Percentiles rank a stretch among this genome's conserved stretches.
phyloP scores from a whole-genome alignment of 2,888 invertebrate species.

The Acholoe squamosa region DNA sequence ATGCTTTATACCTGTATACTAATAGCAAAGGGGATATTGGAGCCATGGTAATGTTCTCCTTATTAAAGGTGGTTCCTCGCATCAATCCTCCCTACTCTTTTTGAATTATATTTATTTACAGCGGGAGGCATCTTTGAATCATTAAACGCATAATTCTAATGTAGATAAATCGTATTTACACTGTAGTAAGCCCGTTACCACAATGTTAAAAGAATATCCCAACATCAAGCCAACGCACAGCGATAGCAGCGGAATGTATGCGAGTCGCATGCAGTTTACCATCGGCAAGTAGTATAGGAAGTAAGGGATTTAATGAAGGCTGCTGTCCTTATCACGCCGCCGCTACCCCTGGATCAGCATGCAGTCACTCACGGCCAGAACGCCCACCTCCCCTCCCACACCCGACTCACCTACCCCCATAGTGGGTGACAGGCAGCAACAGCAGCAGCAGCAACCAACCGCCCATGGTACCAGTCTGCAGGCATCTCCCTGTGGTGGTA shows the following conservation, averaged over 20 bases:
- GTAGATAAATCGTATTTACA: no score
- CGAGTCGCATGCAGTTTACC: neutral
- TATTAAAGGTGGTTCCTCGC: no score
- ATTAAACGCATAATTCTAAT: no score
- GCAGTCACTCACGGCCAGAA: neutral
- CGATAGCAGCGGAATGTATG: neutral
- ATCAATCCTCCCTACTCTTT: no score
- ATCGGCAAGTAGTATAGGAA: neutral
- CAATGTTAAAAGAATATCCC: no score
- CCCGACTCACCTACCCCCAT: neutral
- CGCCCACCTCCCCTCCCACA: neutral
- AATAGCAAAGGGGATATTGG: no score
- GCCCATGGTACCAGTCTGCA: neutral
- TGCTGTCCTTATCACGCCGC: neutral
- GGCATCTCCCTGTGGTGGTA: neutral
- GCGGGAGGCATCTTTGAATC: no score
- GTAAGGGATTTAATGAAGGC: neutral
- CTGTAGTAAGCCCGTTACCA: no score
- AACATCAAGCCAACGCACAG: no score
- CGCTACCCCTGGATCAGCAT: neutral
- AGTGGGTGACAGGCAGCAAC: neutral
- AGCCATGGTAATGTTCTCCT: no score
- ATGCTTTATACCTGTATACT: no score
- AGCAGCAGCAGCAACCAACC: neutral
- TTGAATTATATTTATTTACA: no score